A percentile compares a stretch with the other conserved stretches of the same genome.
phyloP scores from a whole-genome alignment of 2,888 invertebrate species.

The Dolichopus griseipennis region DNA sequence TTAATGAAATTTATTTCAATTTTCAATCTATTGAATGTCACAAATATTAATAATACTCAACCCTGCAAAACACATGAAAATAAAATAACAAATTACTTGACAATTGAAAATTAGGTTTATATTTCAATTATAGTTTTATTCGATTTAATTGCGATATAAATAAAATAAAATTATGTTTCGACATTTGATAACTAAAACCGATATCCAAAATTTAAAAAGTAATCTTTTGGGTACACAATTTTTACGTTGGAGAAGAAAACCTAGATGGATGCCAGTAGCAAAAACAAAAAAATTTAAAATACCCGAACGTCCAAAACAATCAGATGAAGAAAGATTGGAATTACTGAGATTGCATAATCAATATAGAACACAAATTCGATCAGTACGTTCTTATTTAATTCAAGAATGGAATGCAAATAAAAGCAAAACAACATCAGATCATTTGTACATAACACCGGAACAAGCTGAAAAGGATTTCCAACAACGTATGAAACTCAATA shows the following conservation, averaged over 20 bases:
- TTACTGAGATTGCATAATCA: slow-evolving; percentile 58
- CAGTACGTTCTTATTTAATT: slow-evolving; percentile 48
- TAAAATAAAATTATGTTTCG: background rate
- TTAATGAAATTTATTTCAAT: too few relatives aligned
- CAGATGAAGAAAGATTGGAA: slow-evolving; percentile 57
- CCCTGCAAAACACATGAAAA: too few relatives aligned
- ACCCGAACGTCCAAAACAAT: slow-evolving; percentile 50
- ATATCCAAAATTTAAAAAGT: background rate
- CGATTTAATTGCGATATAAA: background rate
- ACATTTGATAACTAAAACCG: background rate
- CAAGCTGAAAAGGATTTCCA: slow-evolving; percentile 57
- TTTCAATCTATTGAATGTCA: too few relatives aligned
- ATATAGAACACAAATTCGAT: slow-evolving; percentile 52
- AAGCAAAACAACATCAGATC: slow-evolving; percentile 46
- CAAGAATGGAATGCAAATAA: slow-evolving; percentile 48
- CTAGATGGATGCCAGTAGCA: slow-evolving; percentile 69
- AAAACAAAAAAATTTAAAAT: slow-evolving; percentile 69
- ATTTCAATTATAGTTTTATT: background rate
- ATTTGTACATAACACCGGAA: slow-evolving; percentile 48
- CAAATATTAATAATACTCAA: too few relatives aligned
- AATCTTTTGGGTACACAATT: slow-evolving; percentile 29
- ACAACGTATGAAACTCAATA: slow-evolving; percentile 52
- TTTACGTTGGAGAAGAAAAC: slow-evolving; percentile 60
- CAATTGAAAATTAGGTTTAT: too few relatives aligned
- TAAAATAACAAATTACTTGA: too few relatives aligned